These are phyloP conservation scores for Baronia brevicornis DNA, from an alignment of 2,888 invertebrate species.

Conservation along the genomic window DNA sequence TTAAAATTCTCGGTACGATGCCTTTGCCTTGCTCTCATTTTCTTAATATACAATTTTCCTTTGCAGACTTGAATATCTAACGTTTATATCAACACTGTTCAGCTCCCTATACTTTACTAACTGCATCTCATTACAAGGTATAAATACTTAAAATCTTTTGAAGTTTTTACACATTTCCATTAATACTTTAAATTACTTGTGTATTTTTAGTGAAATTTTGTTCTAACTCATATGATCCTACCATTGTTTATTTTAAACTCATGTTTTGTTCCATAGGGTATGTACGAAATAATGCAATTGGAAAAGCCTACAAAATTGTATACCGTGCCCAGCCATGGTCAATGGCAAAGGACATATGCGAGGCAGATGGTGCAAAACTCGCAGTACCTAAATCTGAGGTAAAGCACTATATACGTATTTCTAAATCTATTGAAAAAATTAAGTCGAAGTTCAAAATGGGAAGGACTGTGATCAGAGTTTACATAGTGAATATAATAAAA, in stretches of 20 bases:
- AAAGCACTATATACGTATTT: conserved; percentile 8
- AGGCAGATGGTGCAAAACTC: conserved; percentile 31
- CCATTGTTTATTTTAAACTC: neutral
- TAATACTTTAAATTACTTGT: neutral
- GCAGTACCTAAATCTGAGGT: conserved; percentile 53
- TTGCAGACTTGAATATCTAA: conserved; percentile 3
- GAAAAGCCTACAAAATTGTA: conserved; percentile 38
- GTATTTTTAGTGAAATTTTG: too few relatives aligned
- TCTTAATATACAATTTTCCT: neutral
- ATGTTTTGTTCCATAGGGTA: too few relatives aligned
- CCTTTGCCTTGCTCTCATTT: too few relatives aligned
- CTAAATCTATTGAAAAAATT: too few relatives aligned
- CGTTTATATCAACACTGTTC: neutral
- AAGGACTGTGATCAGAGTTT: too few relatives aligned
- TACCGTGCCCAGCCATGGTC: conserved; percentile 42
- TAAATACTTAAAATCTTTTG: neutral
- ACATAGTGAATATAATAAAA: too few relatives aligned
- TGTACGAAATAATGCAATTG: conserved; percentile 25
- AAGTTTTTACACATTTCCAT: neutral
- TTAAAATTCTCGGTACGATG: too few relatives aligned
- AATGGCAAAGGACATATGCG: conserved; percentile 33
- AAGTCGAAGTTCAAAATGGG: too few relatives aligned
- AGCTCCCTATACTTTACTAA: neutral
- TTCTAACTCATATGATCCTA: too few relatives aligned
- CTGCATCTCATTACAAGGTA: conserved; percentile 6